Conservation (phyloP, 2,113 vertebrate genomes). For the Coreoperca whiteheadi region DNA sequence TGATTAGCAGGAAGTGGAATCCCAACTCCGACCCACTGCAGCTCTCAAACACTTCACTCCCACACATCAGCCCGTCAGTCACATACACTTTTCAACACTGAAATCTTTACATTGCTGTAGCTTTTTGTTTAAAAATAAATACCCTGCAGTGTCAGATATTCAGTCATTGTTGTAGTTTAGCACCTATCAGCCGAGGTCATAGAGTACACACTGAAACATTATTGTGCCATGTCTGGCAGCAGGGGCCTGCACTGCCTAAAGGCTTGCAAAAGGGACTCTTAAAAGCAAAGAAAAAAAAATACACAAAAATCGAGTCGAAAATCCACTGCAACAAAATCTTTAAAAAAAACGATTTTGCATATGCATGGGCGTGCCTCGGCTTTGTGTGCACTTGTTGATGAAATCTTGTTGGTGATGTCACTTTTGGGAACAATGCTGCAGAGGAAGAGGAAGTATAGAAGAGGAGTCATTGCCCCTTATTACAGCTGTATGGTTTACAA, state of each 20-base stretch:
- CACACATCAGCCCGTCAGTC: neutral
- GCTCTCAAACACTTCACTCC: neutral
- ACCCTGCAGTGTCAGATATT: slow-evolving; percentile 1
- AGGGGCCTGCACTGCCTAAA: neutral
- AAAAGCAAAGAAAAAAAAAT: neutral
- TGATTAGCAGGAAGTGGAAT: slow-evolving; percentile 70
- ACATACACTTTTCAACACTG: neutral
- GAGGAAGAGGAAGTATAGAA: slow-evolving; percentile 43
- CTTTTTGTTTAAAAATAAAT: slow-evolving; percentile 27
- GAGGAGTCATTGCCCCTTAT: slow-evolving; percentile 1
- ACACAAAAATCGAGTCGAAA: neutral
- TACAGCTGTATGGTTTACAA: neutral
- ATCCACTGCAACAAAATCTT: neutral
- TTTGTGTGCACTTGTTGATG: neutral
- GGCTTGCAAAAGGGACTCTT: neutral
- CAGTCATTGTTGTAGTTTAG: slow-evolving; percentile 8
- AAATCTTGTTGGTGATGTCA: slow-evolving; percentile 1
- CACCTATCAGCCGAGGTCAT: neutral
- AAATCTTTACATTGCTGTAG: slow-evolving; percentile 13
- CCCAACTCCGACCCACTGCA: slow-evolving; percentile 19
- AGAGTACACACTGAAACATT: slow-evolving; percentile 15
- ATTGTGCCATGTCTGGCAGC: neutral
- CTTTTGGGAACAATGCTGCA: slow-evolving; percentile 33
- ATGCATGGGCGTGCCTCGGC: neutral
- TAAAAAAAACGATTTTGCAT: neutral